A percentile compares a stretch with the other conserved stretches of the same genome.
These are phyloP conservation scores for Cyphomyrmex costatus DNA, from an alignment of 1,140 invertebrate species.

Conservation along the genomic window DNA sequence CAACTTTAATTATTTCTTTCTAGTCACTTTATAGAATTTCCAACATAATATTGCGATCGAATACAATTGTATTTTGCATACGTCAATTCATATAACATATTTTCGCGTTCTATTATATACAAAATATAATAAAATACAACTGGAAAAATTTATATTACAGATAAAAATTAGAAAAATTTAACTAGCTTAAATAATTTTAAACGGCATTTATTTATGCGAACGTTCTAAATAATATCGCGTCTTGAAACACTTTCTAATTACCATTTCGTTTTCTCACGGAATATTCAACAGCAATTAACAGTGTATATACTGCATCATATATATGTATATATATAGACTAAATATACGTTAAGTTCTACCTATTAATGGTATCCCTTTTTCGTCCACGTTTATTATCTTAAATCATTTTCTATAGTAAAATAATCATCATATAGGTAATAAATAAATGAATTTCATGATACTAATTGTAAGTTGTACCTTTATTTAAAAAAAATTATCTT, in stretches of 20 bases:
- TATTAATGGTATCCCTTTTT: not conserved
- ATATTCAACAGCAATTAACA: conserved; percentile 52
- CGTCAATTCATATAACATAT: not conserved
- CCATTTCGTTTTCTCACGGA: conserved; percentile 31
- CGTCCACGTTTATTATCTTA: too few species aligned
- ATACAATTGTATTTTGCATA: not conserved
- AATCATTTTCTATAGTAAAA: not conserved
- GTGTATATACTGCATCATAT: conserved; percentile 13
- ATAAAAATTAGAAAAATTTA: conserved; percentile 1
- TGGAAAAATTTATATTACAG: not conserved
- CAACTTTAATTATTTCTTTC: not conserved
- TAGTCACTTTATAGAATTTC: not conserved
- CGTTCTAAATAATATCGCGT: conserved; percentile 39
- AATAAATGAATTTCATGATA: conserved; percentile 5
- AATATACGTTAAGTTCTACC: not conserved
- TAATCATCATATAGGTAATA: not conserved
- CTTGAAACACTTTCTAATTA: conserved; percentile 43
- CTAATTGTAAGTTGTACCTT: not conserved
- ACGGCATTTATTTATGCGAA: conserved; percentile 46
- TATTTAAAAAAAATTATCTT: not conserved
- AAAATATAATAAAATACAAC: not conserved
- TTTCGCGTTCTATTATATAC: not conserved
- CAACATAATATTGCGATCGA: not conserved
- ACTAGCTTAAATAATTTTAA: conserved; percentile 11
- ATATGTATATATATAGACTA: not conserved